Evolutionary conservation across 2,888 invertebrate genomes (phyloP).

Genomic region (Corbicula japonica): DNA sequence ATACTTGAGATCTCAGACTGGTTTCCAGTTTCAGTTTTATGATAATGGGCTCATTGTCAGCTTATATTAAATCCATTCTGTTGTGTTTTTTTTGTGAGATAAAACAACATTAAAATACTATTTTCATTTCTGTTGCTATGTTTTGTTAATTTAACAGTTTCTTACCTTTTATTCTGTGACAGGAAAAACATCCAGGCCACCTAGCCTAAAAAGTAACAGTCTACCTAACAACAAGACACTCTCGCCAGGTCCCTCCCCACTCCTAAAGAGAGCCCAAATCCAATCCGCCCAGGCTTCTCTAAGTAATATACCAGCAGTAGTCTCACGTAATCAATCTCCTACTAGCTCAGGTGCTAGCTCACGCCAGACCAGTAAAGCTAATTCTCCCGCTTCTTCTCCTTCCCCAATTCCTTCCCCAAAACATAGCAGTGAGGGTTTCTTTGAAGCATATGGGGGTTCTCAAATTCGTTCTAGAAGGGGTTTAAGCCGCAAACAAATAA

Average conservation of each 20-base stretch:
- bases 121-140: too few relatives aligned
- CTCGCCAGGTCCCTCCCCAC: slow-evolving; percentile 24
- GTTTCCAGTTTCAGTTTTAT: too few relatives aligned
- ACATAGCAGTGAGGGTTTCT: too few relatives aligned
- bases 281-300: slow-evolving; percentile 10
- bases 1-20: too few relatives aligned
- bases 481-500: neutral
- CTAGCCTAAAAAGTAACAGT: slow-evolving; percentile 8
- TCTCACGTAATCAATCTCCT: neutral
- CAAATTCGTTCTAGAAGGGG: too few relatives aligned
- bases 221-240: slow-evolving; percentile 12
- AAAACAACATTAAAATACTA: too few relatives aligned
- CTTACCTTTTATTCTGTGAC: slow-evolving; percentile 20
- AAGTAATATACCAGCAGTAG: slow-evolving; percentile 9
- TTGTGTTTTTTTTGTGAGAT: too few relatives aligned
- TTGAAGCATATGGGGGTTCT: too few relatives aligned
- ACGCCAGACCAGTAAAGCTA: neutral
- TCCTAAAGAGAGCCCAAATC: slow-evolving; percentile 21
- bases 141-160: too few relatives aligned
- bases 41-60: too few relatives aligned
- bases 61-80: too few relatives aligned
- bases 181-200: neutral
- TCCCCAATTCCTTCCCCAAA: too few relatives aligned
- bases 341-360: slow-evolving; percentile 3
- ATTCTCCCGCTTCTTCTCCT: neutral